Base-by-base conservation (phyloP, 2,888 invertebrate species). In the Gortyna flavago region DNA sequence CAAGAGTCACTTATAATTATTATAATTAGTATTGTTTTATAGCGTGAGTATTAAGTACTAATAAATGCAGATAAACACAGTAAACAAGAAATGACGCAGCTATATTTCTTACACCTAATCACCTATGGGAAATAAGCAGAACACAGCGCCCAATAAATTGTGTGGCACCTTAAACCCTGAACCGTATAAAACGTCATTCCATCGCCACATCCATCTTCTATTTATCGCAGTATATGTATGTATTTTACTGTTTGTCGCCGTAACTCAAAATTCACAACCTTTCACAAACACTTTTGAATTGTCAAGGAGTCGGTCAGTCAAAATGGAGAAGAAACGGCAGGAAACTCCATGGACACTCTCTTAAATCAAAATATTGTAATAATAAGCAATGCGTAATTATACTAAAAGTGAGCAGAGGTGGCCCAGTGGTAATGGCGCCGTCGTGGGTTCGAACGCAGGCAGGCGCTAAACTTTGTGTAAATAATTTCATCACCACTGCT, bases 31-130 rank as follows among this genome's bases (percentile, higher is more conserved):
- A 41, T 64, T 57, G 25, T 80, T 69, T 74, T 64, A 41, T 35
- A 72, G 8, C 62, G 35, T 32, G 29, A 79, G 44, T 66, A 25
- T 32, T 32, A 44, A 25, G 38, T 48, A 44, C 16, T 61, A 29
- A 32, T 64, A 51, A 38, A 51, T 57, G 51, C 72, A 51, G 54
- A 51, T 68, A 48, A 51, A 48, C 38, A 32, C n/a, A 41, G 48
- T 81, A 41, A 66, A 67, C 57, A 67, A 81, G 44, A 25, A 62
- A 67, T 68, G 57, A 66, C 74, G 64, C 41, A 72, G 59, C 8
- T 79, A 71, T 59, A 51, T 67, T 73, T 32, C 29, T 21, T 57
- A 35, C 16, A 16, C 8, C 21, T 32, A 75, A 41, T 75, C 72
- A 83, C 25, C n/a, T 32, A 16, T 25, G 38, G 11, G 11, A 72